Conservation (phyloP, 2,113 vertebrate species). For the Pluvialis apricaria region DNA sequence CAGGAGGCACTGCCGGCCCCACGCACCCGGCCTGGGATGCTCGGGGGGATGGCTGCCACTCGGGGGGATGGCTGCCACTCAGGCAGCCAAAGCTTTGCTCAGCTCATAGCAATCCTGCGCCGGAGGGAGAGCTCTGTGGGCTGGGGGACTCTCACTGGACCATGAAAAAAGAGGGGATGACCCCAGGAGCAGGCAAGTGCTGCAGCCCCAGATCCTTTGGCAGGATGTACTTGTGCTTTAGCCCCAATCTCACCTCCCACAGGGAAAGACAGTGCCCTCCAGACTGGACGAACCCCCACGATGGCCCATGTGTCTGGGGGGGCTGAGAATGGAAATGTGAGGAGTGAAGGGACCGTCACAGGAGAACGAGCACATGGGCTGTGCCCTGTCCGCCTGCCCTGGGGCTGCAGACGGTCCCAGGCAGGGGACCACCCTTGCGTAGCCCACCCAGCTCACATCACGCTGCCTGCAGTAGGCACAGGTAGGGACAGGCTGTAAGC, state of each 20-base stretch:
- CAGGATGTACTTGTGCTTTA: accelerated
- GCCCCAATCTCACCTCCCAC: accelerated
- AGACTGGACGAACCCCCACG: background rate
- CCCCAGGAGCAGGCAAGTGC: background rate
- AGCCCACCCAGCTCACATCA: no score
- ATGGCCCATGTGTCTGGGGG: accelerated
- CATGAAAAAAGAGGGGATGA: background rate
- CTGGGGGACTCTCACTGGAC: background rate
- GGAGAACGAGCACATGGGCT: accelerated
- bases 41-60: no score
- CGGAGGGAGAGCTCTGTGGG: accelerated
- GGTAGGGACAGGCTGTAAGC: background rate
- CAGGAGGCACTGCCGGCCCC: background rate
- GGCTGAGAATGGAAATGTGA: background rate
- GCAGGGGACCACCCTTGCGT: background rate
- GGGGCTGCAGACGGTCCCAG: background rate
- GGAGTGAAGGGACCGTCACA: background rate
- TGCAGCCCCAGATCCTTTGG: background rate
- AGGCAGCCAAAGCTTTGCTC: background rate
- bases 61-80: accelerated
- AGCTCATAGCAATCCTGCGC: background rate
- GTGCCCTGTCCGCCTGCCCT: background rate
- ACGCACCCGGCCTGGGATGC: no score
- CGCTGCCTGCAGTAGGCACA: background rate
- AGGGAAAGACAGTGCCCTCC: background rate